Evolutionary conservation across 1,140 invertebrate genomes (phyloP).

Genomic region (Hormaphis cornu): DNA sequence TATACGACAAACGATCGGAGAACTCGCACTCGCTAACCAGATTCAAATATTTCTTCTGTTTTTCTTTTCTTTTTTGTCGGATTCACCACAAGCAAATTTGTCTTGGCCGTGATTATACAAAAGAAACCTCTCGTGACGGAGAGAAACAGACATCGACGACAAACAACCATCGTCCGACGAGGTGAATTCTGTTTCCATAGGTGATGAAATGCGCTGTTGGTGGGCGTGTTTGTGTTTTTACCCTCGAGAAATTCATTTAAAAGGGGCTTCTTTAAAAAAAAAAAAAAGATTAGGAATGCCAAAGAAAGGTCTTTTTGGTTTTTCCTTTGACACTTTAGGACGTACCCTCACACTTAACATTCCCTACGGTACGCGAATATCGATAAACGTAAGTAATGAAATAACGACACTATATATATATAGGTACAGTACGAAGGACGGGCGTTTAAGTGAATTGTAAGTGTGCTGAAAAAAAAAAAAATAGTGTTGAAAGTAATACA

Average conservation of each 20-base stretch:
- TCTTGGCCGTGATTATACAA: background rate
- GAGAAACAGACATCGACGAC: background rate
- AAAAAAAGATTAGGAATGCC: background rate
- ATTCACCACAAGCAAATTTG: background rate
- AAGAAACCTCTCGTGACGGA: background rate
- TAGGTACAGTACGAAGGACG: no score
- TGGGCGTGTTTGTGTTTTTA: background rate
- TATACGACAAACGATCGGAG: no score
- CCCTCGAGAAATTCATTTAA: slow-evolving; percentile 16
- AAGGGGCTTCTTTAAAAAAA: slow-evolving; percentile 1
- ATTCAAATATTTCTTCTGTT: no score
- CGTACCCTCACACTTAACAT: background rate
- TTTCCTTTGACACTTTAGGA: background rate
- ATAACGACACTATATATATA: no score
- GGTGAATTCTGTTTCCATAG: slow-evolving; percentile 14
- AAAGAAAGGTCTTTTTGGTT: background rate
- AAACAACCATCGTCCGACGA: background rate
- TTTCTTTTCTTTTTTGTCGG: no score
- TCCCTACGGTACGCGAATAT: background rate
- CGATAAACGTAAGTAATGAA: no score
- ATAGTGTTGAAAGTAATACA: no score
- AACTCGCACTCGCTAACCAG: no score
- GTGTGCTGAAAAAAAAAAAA: no score
- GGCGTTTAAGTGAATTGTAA: no score
- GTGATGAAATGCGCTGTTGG: background rate